Evolutionary conservation across 2,888 invertebrate species (phyloP), one percentile per base, ranked within the genome.

Genomic region (Suillia variegata): DNA sequence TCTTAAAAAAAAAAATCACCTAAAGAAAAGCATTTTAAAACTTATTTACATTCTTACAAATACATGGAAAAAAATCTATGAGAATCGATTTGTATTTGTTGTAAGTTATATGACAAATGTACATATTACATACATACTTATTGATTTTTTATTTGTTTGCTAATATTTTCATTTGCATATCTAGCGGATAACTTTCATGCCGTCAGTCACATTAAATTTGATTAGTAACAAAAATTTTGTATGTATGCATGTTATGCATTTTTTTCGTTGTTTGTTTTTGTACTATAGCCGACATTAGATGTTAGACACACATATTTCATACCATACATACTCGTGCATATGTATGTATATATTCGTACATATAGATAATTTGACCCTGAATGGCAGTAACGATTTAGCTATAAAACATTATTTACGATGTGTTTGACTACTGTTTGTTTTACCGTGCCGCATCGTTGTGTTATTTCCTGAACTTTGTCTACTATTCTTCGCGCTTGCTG

Each of bases 361-460:
- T n/a, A 5, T 38, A 38, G 18, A 8, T 42, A 22, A 15, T 49
- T 50, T 50, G 56, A 56, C 52, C 51, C 57, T 52, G 57, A 52
- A 17, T 26, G 24, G 50, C 31, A 17, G 54, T 22, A 54, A 54
- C 54, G n/a, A 38, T 42, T 54, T 38, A 21, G 67, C 68, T 66
- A 71, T 69, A 61, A 70, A 72, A 68, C 67, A 73, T 69, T 68
- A 76, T 76, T 76, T 78, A 76, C 69, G 78, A 77, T 69, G 67
- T 76, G 75, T 78, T 78, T 76, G 70, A 77, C 69, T 77, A 74
- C 75, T 74, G 74, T 69, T 70, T 66, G 61, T 66, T 34, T 59
- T 52, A n/a, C 38, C n/a, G n/a, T n/a, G 38, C 38, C 38, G 38
- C 38, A n/a, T 38, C 15, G 31, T 34, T 48, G n/a, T n/a, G n/a